Percentiles rank a stretch among this genome's conserved stretches.
phyloP scores from a whole-genome alignment of 1,140 invertebrate genomes.

The Archivesica marissinica region DNA sequence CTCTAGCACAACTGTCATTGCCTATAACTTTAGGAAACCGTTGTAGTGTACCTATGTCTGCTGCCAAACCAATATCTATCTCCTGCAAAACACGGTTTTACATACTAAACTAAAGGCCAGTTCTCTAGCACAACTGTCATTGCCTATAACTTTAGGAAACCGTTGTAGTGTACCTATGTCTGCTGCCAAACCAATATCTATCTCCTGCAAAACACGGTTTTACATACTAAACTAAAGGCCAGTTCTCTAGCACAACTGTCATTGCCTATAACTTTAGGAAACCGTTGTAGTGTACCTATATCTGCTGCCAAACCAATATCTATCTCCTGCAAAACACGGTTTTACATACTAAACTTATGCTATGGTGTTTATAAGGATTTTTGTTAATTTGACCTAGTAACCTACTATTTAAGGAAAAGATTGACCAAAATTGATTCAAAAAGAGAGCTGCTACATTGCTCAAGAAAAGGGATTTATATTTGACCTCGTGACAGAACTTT shows the following conservation, averaged over 20 bases:
- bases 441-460: too few relatives aligned
- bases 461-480: too few relatives aligned
- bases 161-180: slow-evolving; percentile 97
- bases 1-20: slow-evolving; percentile 93
- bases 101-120: slow-evolving; percentile 88
- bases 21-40: slow-evolving; percentile 96
- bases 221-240: background rate
- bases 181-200: slow-evolving; percentile 92
- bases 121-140: slow-evolving; percentile 93
- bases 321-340: slow-evolving; percentile 80
- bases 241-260: slow-evolving; percentile 86
- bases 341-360: background rate
- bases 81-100: slow-evolving; percentile 78
- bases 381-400: too few relatives aligned
- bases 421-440: too few relatives aligned
- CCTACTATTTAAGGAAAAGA: too few relatives aligned
- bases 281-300: slow-evolving; percentile 95
- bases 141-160: slow-evolving; percentile 96
- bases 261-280: slow-evolving; percentile 96
- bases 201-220: slow-evolving; percentile 80
- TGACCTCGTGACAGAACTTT: too few relatives aligned
- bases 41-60: slow-evolving; percentile 97
- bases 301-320: slow-evolving; percentile 95
- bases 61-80: slow-evolving; percentile 91
- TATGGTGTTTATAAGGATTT: too few relatives aligned